These are phyloP conservation scores for Plusia festucae DNA, from an alignment of 2,888 invertebrate species.

Conservation along the genomic window DNA sequence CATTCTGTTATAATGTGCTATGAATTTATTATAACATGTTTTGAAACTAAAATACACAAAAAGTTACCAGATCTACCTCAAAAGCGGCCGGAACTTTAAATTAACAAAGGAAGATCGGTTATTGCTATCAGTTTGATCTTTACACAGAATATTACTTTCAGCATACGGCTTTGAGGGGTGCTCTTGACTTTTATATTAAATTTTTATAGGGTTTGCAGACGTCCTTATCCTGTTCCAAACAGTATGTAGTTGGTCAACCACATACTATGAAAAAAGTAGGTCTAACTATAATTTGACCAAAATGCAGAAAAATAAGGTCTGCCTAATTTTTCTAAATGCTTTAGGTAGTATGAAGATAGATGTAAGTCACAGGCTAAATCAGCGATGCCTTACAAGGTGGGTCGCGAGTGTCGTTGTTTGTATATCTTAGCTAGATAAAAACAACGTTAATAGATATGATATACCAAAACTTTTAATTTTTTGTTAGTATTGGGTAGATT, in stretches of 20 bases:
- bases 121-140: slow-evolving; percentile 43
- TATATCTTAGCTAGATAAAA: too few species aligned
- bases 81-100: not conserved
- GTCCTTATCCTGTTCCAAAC: not conserved
- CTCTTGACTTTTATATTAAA: slow-evolving; percentile 42
- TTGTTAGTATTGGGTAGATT: too few species aligned
- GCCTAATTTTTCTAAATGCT: too few species aligned
- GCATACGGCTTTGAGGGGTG: slow-evolving; percentile 27
- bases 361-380: too few species aligned
- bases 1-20: too few species aligned
- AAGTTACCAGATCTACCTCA: not conserved
- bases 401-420: too few species aligned
- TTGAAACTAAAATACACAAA: not conserved
- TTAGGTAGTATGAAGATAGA: too few species aligned
- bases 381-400: too few species aligned
- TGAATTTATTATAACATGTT: not conserved
- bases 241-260: not conserved
- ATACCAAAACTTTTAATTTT: too few species aligned
- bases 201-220: slow-evolving; percentile 13
- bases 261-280: not conserved
- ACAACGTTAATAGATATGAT: too few species aligned
- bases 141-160: slow-evolving; percentile 24
- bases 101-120: slow-evolving; percentile 21
- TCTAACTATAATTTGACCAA: too few species aligned
- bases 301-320: too few species aligned